phyloP scores from a whole-genome alignment of 2,113 vertebrate genomes.

The Phrynosoma blainvillii region DNA sequence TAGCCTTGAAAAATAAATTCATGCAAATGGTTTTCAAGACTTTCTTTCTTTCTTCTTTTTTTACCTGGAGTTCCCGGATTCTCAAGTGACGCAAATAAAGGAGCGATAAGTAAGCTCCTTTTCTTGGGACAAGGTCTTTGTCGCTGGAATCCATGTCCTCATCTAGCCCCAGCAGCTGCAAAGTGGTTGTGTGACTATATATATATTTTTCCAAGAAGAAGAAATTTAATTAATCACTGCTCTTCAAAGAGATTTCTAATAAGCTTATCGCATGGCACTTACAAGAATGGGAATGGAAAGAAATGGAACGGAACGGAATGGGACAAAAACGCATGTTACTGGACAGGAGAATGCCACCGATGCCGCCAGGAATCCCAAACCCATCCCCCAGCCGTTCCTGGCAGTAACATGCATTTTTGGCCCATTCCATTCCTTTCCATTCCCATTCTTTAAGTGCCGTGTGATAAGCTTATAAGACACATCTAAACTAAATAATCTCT shows the following conservation, averaged over 20 bases:
- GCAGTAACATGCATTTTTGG: too few species aligned
- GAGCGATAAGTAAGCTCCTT: constrained; percentile 75
- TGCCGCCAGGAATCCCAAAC: too few species aligned
- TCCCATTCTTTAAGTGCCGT: too few species aligned
- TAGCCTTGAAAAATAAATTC: neutral
- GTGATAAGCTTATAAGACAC: constrained; percentile 2
- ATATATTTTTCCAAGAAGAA: constrained; percentile 53
- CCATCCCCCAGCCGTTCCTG: too few species aligned
- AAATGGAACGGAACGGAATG: too few species aligned
- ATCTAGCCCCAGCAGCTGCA: constrained; percentile 70
- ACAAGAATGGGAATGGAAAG: too few species aligned
- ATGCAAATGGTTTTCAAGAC: neutral
- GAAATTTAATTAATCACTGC: constrained; percentile 34
- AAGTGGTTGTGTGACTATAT: constrained; percentile 47
- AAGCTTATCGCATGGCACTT: too few species aligned
- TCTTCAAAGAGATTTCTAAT: constrained; percentile 23
- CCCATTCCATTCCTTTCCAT: too few species aligned
- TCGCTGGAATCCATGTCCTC: constrained; percentile 47
- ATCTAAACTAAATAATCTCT: constrained; percentile 28
- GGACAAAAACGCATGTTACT: too few species aligned
- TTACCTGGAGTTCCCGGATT: constrained; percentile 80
- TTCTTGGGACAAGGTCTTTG: constrained; percentile 46
- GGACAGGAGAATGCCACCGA: too few species aligned
- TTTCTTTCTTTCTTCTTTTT: neutral
- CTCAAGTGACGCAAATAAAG: constrained; percentile 73